Evolutionary conservation across 2,888 invertebrate genomes (phyloP), one percentile per base, ranked within the genome.

Genomic region (Aporophyla lueneburgensis): DNA sequence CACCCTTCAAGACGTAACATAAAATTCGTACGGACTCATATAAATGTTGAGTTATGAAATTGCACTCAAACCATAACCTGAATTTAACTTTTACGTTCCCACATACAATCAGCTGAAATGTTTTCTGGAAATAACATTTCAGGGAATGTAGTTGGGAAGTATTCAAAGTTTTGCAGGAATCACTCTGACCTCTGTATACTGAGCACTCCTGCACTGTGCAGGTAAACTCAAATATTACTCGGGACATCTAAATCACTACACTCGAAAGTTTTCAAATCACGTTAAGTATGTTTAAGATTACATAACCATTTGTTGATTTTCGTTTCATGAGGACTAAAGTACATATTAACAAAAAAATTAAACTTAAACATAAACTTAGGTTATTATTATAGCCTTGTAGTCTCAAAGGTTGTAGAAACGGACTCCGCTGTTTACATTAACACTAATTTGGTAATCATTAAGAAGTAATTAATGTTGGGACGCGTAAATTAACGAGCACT

Each of bases 91-190:
- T 67, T 74, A 79, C 67, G 75, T 76, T 58, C 24, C 59, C 51
- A 74, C 73, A 73, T 71, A 74, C 67, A 73, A 71, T 74, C 83
- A 75, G 51, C 71, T 74, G 61, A 71, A 83, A 86, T 78, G 71
- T 21, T 78, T 66, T 69, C 40, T 27, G 43, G 69, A 76, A 71
- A 75, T 71, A 81, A 62, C 74, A 65, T 66, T 82, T 73, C 43
- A n/a, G n/a, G 19, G 63, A 51, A 65, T 66, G 43, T 58, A 62
- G 65, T 46, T 54, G 33, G 56, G 62, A 54, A 16, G 73, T 75
- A 71, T 69, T 59, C 61, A 67, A 81, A 82, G 53, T 73, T 85
- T 81, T 63, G 33, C 49, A 24, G 49, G 12, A 24, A 69, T 65
- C 24, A 62, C 24, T 71, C 33, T 5, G 24, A 69, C 51, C 62